Evolutionary conservation across 2,797 vertebrate species (phyloP).

Genomic region (Thaleichthys pacificus): DNA sequence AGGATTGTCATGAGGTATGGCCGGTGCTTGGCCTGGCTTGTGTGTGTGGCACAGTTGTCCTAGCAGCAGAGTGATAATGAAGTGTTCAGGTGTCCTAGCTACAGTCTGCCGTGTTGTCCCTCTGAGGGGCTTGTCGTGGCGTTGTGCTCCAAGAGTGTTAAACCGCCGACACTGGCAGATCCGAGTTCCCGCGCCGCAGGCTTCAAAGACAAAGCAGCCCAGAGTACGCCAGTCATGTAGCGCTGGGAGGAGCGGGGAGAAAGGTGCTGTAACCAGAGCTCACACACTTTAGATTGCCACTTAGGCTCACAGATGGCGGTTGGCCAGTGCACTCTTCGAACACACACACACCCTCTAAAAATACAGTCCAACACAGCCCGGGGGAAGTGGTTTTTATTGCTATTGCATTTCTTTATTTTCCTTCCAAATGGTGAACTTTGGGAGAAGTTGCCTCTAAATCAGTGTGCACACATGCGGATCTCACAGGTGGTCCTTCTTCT

Average conservation of each 20-base stretch:
- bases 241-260: slow-evolving; percentile 34
- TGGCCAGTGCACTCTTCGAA: slow-evolving; percentile 27
- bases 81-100: slow-evolving; percentile 19
- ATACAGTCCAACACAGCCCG: slow-evolving; percentile 41
- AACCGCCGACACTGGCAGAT: slow-evolving; percentile 70
- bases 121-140: slow-evolving; percentile 37
- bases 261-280: slow-evolving; percentile 66
- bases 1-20: not conserved
- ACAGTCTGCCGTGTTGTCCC: not conserved
- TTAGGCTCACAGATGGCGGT: slow-evolving; percentile 51
- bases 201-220: slow-evolving; percentile 81
- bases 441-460: slow-evolving; percentile 48
- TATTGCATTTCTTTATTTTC: slow-evolving; percentile 47
- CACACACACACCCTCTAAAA: slow-evolving; percentile 46
- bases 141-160: slow-evolving; percentile 61
- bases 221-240: slow-evolving; percentile 73
- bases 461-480: slow-evolving; percentile 14
- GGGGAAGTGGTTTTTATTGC: slow-evolving; percentile 49
- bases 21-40: not conserved
- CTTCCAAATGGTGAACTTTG: slow-evolving; percentile 49
- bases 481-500: slow-evolving; percentile 43
- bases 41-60: not conserved
- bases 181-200: slow-evolving; percentile 65
- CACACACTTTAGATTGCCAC: slow-evolving; percentile 69
- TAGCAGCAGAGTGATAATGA: slow-evolving; percentile 19